Percentiles rank a stretch among this genome's conserved stretches.
Conservation (phyloP, 2,888 invertebrate genomes). For the Gymnosoma rotundatum region DNA sequence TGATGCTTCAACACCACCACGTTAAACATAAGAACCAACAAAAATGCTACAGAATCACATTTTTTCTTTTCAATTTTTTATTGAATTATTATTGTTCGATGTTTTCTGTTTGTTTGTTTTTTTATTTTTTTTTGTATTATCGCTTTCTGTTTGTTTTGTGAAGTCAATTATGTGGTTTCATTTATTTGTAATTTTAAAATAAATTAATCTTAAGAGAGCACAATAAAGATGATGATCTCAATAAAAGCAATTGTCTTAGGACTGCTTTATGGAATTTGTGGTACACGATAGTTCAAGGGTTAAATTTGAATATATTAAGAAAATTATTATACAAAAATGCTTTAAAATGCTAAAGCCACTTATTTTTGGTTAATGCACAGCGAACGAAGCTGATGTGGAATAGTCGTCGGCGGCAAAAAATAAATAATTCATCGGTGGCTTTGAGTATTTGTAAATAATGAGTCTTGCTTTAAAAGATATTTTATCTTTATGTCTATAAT, state of each 20-base stretch:
- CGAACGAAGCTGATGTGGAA: too few species aligned
- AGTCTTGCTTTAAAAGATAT: too few species aligned
- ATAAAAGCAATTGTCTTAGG: neutral
- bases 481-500: too few species aligned
- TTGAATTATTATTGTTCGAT: neutral
- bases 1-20: constrained; percentile 25
- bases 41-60: neutral
- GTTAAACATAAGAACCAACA: neutral
- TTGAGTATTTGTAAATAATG: too few species aligned
- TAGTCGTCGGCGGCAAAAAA: too few species aligned
- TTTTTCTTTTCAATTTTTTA: constrained; percentile 3
- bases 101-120: neutral
- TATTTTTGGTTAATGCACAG: too few species aligned
- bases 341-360: too few species aligned
- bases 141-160: constrained; percentile 29
- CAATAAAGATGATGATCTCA: neutral
- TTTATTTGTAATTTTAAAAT: constrained; percentile 38
- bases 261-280: neutral
- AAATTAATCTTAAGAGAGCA: constrained; percentile 40
- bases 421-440: too few species aligned
- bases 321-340: too few species aligned
- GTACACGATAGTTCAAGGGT: too few species aligned
- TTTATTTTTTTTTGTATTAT: constrained; percentile 2
- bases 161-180: constrained; percentile 53
- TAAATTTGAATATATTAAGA: too few species aligned